Base-by-base conservation (phyloP, 2,113 vertebrate species). In the Oryzias melastigma region DNA sequence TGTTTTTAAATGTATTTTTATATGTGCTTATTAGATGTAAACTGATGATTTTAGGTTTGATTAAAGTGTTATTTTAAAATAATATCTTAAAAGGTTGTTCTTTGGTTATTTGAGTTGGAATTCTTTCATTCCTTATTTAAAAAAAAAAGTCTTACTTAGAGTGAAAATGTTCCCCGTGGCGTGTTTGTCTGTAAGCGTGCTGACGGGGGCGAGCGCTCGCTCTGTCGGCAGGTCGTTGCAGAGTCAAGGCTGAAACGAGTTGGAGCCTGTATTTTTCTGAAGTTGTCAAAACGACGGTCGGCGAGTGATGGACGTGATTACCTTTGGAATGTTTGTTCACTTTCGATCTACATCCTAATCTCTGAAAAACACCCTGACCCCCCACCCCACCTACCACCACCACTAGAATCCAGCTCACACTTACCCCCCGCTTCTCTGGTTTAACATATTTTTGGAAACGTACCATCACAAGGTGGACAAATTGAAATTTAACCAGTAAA, bases 251-350 rank as follows among this genome's bases (percentile, higher is more conserved):
- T 64, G 43, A 76, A 78, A 86, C 69, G 3, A 82, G 86, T 58
- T 5, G 0, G 25, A 68, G 65, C 84, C 82, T 75, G 68, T 76
- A 72, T 87, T 83, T 62, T 81, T 71, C 76, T 80, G 78, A 80
- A 77, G 68, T 77, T 83, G 73, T 68, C 64, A 52, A 80, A 82
- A 71, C 55, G 48, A 42, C 48, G 44, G 35, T 56, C 59, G 63
- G 52, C 7, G 14, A 62, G 19, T 79, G 67, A 88, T 73, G 65
- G 79, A 85, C 42, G 46, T 67, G 68, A 82, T 87, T 74, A 82
- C 59, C 62, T 56, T 41, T 76, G 82, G 83, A 87, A 89, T 89
- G 81, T 89, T 85, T 81, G 64, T 66, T 63, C 68, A 78, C 79
- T 75, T 85, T 60, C 55, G 58, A 68, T 72, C 58, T 75, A 47